Evolutionary conservation across 2,113 vertebrate species (phyloP), one percentile per base, ranked within the genome.

Genomic region (Heptranchias perlo): DNA sequence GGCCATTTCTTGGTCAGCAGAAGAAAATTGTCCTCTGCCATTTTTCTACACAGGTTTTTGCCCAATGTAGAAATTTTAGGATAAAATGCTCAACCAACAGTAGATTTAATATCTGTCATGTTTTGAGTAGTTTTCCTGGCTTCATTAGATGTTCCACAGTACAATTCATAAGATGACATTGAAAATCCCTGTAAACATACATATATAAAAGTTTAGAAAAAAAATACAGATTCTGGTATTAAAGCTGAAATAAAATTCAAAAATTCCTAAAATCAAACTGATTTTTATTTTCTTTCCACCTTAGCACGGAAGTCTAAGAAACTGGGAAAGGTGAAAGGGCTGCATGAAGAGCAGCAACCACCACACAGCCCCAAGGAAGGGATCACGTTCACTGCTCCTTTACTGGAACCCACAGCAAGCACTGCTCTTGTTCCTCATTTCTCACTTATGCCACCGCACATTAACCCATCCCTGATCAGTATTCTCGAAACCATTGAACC

Each of bases 261-360:
- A 28, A 31, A 10, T 11, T 28, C 23, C 84, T 49, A 58, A 62
- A 58, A 58, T 10, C 65, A 73, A 86, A 86, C 0, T 84, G 14
- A 49, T 96, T 84, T 39, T 69, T 96, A 62, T 96, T 86, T 82
- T 69, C 47, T 96, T 97, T 96, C 64, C 35, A 94, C 96, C 23
- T 47, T 97, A 99, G 99, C 99, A 61, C 98, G 99, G 0, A 99
- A 99, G 97, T 99, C 99, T 23, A 99, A 99, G 97, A 99, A 99
- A 97, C 96, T 99, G 97, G 99, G 99, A 4, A 99, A 99, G 96
- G 98, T 99, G 97, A 99, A 99, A 98, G 98, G 98, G 93, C 97
- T 99, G 95, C 98, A 97, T 0, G 99, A 99, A 96, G 99, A 99
- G 31, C 97, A 98, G 78, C 96, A 96, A 0, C 97, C 98, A 0